Evolutionary conservation across 2,797 vertebrate genomes (phyloP).

Genomic region (Liparis tanakae): DNA sequence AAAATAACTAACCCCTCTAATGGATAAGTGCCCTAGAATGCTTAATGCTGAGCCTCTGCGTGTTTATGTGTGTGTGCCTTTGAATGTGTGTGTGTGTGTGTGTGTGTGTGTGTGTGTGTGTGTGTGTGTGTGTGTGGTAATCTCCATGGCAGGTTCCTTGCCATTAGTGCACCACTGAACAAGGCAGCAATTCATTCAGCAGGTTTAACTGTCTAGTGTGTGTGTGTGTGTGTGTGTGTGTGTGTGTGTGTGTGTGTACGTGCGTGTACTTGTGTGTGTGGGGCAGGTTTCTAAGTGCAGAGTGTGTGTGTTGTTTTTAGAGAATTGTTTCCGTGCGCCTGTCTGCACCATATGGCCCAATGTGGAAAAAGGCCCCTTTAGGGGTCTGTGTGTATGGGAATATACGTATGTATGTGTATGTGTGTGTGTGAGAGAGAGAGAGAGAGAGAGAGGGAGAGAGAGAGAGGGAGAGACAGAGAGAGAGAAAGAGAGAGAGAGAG

Average conservation of each 20-base stretch:
- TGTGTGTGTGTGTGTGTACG: constrained; percentile 57
- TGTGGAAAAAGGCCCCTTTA: constrained; percentile 79
- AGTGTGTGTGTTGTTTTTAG: constrained; percentile 79
- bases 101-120: constrained; percentile 19
- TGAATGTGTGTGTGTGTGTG: constrained; percentile 27
- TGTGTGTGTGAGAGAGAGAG: constrained; percentile 31
- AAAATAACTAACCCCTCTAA: constrained; percentile 68
- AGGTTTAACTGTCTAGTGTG: constrained; percentile 71
- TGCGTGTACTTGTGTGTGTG: constrained; percentile 43
- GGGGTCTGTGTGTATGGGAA: constrained; percentile 62
- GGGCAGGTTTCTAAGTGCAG: constrained; percentile 71
- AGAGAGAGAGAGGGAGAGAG: constrained; percentile 11
- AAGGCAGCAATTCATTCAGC: constrained; percentile 82
- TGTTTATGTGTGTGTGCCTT: constrained; percentile 23
- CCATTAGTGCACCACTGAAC: constrained; percentile 75
- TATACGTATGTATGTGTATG: constrained; percentile 12
- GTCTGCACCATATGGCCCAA: constrained; percentile 81
- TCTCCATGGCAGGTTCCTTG: constrained; percentile 75
- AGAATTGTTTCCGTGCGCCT: constrained; percentile 82
- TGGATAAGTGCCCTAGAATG: constrained; percentile 73
- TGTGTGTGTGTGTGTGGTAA: constrained; percentile 55
- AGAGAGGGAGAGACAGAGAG: constrained; percentile 22
- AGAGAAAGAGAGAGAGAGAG: constrained; percentile 26
- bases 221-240: constrained; percentile 56
- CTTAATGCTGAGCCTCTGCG: constrained; percentile 52